Evolutionary conservation across 2,797 vertebrate species (phyloP).

Genomic region (Darevskia nairensis): DNA sequence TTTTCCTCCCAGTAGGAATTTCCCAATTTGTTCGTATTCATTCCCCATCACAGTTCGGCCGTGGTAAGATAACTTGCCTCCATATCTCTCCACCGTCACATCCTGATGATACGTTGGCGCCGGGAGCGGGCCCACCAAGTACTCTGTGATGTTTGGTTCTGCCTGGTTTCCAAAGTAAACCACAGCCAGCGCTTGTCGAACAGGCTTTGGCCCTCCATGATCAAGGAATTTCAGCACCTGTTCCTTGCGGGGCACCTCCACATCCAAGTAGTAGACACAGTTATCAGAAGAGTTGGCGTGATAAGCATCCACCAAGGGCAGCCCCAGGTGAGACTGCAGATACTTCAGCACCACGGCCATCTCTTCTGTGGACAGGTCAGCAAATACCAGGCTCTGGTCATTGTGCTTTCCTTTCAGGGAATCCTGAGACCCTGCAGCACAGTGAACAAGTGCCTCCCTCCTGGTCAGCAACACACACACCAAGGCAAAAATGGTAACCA

Average conservation of each 20-base stretch:
- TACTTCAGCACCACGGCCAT: constrained; percentile 80
- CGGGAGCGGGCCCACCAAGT: constrained; percentile 83
- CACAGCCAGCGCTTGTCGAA: constrained; percentile 82
- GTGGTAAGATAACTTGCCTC: constrained; percentile 72
- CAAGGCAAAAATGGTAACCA: constrained; percentile 66
- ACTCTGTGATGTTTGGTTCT: constrained; percentile 81
- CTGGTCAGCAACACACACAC: constrained; percentile 70
- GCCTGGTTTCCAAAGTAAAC: constrained; percentile 78
- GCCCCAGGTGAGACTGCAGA: constrained; percentile 74
- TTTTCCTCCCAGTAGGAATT: constrained; percentile 57
- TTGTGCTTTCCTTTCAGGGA: constrained; percentile 11
- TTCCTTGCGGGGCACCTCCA: constrained; percentile 82
- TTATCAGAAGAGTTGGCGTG: constrained; percentile 77
- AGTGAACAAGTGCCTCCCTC: constrained; percentile 38
- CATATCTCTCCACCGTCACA: constrained; percentile 79
- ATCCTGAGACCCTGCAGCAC: constrained; percentile 10
- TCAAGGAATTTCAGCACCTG: constrained; percentile 81
- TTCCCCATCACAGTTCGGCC: constrained; percentile 79
- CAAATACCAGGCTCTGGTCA: constrained; percentile 79
- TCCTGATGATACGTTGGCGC: constrained; percentile 69
- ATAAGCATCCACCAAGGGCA: constrained; percentile 77
- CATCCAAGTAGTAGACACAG: constrained; percentile 85
- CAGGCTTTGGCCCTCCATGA: constrained; percentile 63
- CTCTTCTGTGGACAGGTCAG: constrained; percentile 83
- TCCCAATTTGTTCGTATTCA: constrained; percentile 78